phyloP scores from a whole-genome alignment of 1,140 invertebrate species.

The Diachasmimorpha longicaudata region DNA sequence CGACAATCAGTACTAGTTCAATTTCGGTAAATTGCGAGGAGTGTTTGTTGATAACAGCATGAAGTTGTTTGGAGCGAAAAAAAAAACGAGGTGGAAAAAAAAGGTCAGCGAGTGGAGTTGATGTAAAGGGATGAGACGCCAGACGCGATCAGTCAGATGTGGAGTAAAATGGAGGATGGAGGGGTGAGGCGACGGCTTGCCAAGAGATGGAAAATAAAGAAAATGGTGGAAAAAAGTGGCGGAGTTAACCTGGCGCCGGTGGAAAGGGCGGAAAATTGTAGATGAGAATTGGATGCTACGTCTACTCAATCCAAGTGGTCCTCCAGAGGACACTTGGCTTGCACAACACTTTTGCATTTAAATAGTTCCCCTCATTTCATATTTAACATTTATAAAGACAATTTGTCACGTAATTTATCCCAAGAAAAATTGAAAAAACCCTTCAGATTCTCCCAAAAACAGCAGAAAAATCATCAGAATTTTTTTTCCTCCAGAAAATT shows the following conservation, averaged over 20 bases:
- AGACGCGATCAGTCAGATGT: constrained; percentile 21
- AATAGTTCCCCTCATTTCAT: neutral
- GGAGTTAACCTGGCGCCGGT: neutral
- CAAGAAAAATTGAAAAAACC: too few species aligned
- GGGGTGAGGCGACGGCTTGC: neutral
- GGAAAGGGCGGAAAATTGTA: neutral
- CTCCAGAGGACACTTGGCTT: neutral
- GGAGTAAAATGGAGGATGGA: neutral
- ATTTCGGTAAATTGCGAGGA: constrained; percentile 15
- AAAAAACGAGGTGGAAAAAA: neutral
- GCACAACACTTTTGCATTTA: neutral
- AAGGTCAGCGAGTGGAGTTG: constrained; percentile 1
- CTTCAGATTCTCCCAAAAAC: too few species aligned
- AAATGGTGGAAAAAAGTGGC: neutral
- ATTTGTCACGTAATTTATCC: too few species aligned
- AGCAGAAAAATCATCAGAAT: too few species aligned
- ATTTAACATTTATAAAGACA: neutral
- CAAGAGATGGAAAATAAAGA: neutral
- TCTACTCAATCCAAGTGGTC: neutral
- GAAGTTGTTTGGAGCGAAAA: neutral
- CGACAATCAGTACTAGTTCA: constrained; percentile 21
- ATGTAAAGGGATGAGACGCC: neutral
- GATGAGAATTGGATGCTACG: neutral
- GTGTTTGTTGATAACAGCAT: neutral
- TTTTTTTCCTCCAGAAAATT: too few species aligned